Conservation (phyloP, 35 echinoderm and acorn worm species). For the Strongylocentrotus purpuratus region DNA sequence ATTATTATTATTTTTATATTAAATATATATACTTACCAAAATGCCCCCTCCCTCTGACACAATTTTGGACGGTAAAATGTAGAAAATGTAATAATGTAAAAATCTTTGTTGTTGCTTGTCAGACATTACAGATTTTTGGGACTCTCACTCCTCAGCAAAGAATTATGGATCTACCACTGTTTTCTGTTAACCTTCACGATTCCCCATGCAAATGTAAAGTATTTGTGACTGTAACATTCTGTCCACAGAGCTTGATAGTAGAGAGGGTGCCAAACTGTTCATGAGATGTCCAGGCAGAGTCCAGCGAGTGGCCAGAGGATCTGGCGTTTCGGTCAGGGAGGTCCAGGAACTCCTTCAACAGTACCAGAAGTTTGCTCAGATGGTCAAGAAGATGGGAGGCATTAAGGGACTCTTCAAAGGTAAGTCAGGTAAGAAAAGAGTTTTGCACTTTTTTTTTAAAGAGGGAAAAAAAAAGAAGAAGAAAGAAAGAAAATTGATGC, state of each 20-base stretch:
- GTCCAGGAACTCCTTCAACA: slow-evolving; percentile 96
- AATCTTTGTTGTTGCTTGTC: no score
- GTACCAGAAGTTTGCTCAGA: slow-evolving; percentile 99
- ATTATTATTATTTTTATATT: no score
- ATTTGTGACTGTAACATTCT: not conserved
- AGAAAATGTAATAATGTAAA: no score
- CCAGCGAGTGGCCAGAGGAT: slow-evolving; percentile 88
- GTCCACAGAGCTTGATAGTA: slow-evolving; percentile 86
- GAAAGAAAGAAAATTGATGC: no score
- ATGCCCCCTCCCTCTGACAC: no score
- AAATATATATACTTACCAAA: no score
- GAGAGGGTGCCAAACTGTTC: slow-evolving; percentile 94
- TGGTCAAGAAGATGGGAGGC: slow-evolving; percentile 99
- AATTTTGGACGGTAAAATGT: no score
- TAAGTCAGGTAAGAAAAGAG: not conserved
- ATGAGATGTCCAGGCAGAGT: slow-evolving; percentile 80
- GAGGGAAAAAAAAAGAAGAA: not conserved
- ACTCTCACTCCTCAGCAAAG: no score
- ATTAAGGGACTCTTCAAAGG: slow-evolving; percentile 97
- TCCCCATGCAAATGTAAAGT: not conserved
- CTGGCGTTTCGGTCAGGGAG: slow-evolving; percentile 94
- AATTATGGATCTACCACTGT: no score
- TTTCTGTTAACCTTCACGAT: not conserved
- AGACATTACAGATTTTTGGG: no score
- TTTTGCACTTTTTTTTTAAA: no score